Evolutionary conservation across 2,888 invertebrate species (phyloP), one percentile per base, ranked within the genome.

Genomic region (Scaeva pyrastri): DNA sequence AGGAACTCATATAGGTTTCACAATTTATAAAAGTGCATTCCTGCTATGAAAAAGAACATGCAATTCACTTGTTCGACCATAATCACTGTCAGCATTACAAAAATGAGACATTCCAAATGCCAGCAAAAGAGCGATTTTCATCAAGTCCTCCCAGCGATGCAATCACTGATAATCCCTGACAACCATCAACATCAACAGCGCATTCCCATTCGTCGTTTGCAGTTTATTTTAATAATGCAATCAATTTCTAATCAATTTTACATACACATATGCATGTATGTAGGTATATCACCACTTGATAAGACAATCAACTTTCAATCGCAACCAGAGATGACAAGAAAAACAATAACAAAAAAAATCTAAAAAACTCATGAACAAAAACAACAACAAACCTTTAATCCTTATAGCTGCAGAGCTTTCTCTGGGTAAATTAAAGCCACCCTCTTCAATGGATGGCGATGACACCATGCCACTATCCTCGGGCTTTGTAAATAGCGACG

Each of bases 361-460:
- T 16, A 50, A 68, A 16, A 50, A 68, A 55, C 10, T 11, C 12
- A 48, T 45, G 12, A 70, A 52, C 10, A 70, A 70, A 16, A 56
- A 71, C 21, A 52, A 45, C 11, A 56, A 60, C 75, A 73, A 70
- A 90, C 92, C 92, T 90, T 92, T 92, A 79, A 92, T 90, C 87
- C 92, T 91, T 87, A 93, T 89, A 74, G 92, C 93, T 84, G 91
- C 92, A 79, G 92, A 91, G 55, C 91, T 91, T 88, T 92, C 93
- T 86, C 92, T 90, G 76, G 92, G 91, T 90, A 92, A 89, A 83
- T 92, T 92, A 87, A 92, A 92, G 82, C 93, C 92, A 88, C 92
- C 92, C 90, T 92, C 92, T 88, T 92, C 92, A 88, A 92, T 89
- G 80, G 92, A 91, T 93, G 89, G 93, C 92, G 92, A 92, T 74